A percentile compares a stretch with the other conserved stretches of the same genome.
Evolutionary conservation across 2,113 vertebrate genomes (phyloP).

Genomic region (Hiodon alosoides): DNA sequence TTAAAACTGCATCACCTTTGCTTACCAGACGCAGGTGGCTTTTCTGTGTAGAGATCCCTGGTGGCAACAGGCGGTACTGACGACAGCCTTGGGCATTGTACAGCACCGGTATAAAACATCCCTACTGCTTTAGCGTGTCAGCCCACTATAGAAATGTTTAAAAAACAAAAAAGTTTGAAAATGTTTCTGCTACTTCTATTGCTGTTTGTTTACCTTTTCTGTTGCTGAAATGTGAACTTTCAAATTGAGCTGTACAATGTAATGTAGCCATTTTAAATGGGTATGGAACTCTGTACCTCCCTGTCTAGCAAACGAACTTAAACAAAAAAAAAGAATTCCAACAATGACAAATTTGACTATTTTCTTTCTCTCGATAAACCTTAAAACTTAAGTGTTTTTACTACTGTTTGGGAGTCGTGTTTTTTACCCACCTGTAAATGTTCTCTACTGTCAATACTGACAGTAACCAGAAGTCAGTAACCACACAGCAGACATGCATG

Average conservation of each 20-base stretch:
- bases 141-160: constrained; percentile 12
- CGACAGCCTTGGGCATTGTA: neutral
- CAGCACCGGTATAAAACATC: constrained; percentile 9
- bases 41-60: neutral
- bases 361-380: constrained; percentile 22
- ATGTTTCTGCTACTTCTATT: constrained; percentile 13
- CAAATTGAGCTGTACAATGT: constrained; percentile 45
- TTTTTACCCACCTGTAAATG: neutral
- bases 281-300: constrained; percentile 67
- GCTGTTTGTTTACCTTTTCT: constrained; percentile 15
- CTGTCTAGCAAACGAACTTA: constrained; percentile 69
- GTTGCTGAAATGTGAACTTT: constrained; percentile 32
- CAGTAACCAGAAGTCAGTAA: too few species aligned
- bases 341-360: constrained; percentile 29
- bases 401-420: neutral
- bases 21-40: neutral
- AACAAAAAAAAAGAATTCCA: constrained; percentile 30
- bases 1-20: neutral
- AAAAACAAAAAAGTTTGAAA: constrained; percentile 4
- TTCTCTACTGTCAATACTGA: too few species aligned
- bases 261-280: constrained; percentile 65
- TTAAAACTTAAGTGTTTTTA: constrained; percentile 25
- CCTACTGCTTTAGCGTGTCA: constrained; percentile 4
- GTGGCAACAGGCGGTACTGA: neutral
- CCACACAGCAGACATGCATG: too few species aligned